Evolutionary conservation across 2,888 invertebrate genomes (phyloP).

Genomic region (Melieria crassipennis): DNA sequence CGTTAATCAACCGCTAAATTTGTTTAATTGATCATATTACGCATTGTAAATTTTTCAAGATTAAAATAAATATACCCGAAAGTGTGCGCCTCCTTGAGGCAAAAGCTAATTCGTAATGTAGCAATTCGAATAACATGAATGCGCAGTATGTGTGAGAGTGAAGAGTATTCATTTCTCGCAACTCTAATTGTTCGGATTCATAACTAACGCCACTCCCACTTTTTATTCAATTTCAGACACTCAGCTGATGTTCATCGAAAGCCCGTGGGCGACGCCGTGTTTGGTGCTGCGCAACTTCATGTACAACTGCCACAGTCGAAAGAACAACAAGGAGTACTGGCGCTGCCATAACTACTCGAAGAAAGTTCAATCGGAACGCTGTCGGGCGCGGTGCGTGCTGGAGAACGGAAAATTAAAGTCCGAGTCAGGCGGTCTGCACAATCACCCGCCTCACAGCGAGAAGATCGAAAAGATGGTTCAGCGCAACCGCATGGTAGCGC

Average conservation of each 20-base stretch:
- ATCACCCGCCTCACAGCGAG: slow-evolving; percentile 64
- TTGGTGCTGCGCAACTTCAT: slow-evolving; percentile 62
- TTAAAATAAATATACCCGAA: too few species aligned
- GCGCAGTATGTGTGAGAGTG: too few species aligned
- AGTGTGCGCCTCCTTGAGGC: too few species aligned
- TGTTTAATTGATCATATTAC: too few species aligned
- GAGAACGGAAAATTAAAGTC: slow-evolving; percentile 62
- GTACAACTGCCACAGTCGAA: slow-evolving; percentile 66
- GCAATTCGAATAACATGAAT: too few species aligned
- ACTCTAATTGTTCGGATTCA: too few species aligned
- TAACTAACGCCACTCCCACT: too few species aligned
- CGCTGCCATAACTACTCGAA: slow-evolving; percentile 66
- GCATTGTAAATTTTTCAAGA: too few species aligned
- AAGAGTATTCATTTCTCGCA: too few species aligned
- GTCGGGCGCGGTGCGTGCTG: slow-evolving; percentile 65
- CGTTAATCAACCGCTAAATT: too few species aligned
- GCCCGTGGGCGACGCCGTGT: slow-evolving; percentile 66
- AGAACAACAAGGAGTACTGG: slow-evolving; percentile 65
- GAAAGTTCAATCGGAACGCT: slow-evolving; percentile 60
- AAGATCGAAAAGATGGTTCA: slow-evolving; percentile 64
- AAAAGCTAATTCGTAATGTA: too few species aligned
- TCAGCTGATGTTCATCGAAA: slow-evolving; percentile 62
- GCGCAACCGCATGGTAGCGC: slow-evolving; percentile 55
- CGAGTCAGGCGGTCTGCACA: slow-evolving; percentile 63
- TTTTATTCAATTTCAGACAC: slow-evolving; percentile 41